Base-by-base conservation (phyloP, 2,888 invertebrate genomes). In the Cristatella mucedo region DNA sequence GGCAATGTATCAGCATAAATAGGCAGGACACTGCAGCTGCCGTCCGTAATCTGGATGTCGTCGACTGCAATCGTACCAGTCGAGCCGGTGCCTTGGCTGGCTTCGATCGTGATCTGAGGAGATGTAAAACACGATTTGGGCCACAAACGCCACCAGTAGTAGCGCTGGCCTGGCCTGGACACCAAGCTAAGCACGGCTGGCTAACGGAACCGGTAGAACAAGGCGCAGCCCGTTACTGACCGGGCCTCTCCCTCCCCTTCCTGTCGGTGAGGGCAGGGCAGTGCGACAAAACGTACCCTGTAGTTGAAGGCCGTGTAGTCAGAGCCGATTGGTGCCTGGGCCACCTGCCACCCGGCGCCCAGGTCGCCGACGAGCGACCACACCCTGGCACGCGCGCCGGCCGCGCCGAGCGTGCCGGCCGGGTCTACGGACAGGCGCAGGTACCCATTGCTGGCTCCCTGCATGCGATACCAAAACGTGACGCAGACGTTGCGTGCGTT, bases 11-110 rank as follows among this genome's bases (percentile, higher is more conserved):
- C n/a, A n/a, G n/a, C n/a, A n/a, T n/a, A n/a, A n/a, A n/a, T n/a
- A n/a, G n/a, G n/a, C n/a, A n/a, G 6, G 32, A n/a, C 7, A 13
- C 32, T 6, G 32, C 60, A 65, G 33, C 53, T 49, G 4, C 63
- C 63, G 22, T 46, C 43, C 3, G 38, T 42, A 6, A 59, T 46
- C 1, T 38, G 36, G 26, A 66, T 51, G 42, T 65, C 62, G 48
- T 66, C 66, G 20, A 66, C 41, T 20, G 61, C 63, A 9, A 59
- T 61, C 45, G 57, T 58, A 13, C 58, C 57, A 5, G 42, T 46
- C 40, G 40, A 48, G 13, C 52, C 44, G 7, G 38, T 41, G 13
- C 57, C 57, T 37, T 48, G 48, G 7, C 48, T 47, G 16, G 49
- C 58, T 33, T 53, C 49, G 18, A 58, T 48, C 20, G 53, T 39